A percentile compares a stretch with the other conserved stretches of the same genome.
These are phyloP conservation scores for Microtus ochrogaster DNA, from an alignment of 2,113 vertebrate genomes.

Conservation along the genomic window DNA sequence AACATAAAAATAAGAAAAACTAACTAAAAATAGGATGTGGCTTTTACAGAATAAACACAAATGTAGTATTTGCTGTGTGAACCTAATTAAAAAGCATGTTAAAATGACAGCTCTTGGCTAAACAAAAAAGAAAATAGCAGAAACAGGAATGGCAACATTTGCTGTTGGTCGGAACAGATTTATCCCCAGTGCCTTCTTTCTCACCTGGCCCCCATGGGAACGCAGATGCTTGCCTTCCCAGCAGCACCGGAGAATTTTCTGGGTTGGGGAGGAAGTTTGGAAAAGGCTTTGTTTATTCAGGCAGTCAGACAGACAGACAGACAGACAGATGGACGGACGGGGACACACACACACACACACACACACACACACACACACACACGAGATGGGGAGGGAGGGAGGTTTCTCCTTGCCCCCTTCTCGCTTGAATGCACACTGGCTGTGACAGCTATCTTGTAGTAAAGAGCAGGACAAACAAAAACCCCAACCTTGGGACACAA, in stretches of 20 bases:
- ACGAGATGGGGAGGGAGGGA: neutral
- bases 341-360: neutral
- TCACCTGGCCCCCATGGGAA: neutral
- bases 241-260: neutral
- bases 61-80: neutral
- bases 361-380: neutral
- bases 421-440: neutral
- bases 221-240: neutral
- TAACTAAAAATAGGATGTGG: neutral
- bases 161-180: neutral
- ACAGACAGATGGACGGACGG: rapidly evolving
- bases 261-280: neutral
- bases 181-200: too few relatives aligned
- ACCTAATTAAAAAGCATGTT: neutral
- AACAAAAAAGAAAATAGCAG: neutral
- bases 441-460: neutral
- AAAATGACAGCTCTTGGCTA: neutral
- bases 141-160: neutral
- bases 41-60: neutral
- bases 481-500: neutral
- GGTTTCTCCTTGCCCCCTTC: neutral
- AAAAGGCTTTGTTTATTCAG: neutral
- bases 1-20: neutral
- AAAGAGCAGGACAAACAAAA: neutral
- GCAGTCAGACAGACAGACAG: rapidly evolving